These are phyloP conservation scores for Ceratina japonica DNA, from an alignment of 1,140 invertebrate species.

Conservation along the genomic window DNA sequence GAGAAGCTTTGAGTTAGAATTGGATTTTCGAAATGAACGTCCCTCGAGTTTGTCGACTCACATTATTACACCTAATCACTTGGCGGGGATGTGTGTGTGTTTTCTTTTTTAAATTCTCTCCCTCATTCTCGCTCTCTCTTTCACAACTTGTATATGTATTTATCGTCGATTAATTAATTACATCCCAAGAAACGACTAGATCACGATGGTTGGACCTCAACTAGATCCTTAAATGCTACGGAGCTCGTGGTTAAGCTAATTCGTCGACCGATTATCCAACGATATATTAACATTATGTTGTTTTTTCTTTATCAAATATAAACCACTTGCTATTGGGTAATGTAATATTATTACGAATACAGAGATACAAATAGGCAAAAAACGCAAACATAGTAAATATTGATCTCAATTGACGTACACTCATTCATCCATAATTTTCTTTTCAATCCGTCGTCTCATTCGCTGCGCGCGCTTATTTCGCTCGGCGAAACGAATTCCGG, in stretches of 20 bases:
- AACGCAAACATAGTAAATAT: slow-evolving; percentile 49
- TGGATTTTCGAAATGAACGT: background rate
- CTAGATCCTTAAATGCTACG: slow-evolving; percentile 75
- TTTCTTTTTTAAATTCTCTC: slow-evolving; percentile 21
- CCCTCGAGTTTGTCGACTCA: slow-evolving; percentile 17
- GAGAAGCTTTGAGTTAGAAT: no score
- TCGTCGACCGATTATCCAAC: slow-evolving; percentile 41
- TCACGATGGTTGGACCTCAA: slow-evolving; percentile 74
- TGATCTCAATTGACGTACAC: slow-evolving; percentile 44
- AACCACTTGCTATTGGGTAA: slow-evolving; percentile 51
- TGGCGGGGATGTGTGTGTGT: slow-evolving; percentile 1
- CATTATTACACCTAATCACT: slow-evolving; percentile 26
- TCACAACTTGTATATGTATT: slow-evolving; percentile 47
- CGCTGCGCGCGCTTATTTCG: background rate
- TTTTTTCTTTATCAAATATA: slow-evolving; percentile 56
- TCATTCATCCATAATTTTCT: slow-evolving; percentile 3
- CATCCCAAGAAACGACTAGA: slow-evolving; percentile 75
- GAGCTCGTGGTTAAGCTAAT: slow-evolving; percentile 62
- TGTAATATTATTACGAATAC: slow-evolving; percentile 54
- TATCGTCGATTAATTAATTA: slow-evolving; percentile 44
- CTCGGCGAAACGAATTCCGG: background rate
- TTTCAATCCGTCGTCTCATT: no score
- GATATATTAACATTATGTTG: slow-evolving; percentile 56
- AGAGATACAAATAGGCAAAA: slow-evolving; percentile 56
- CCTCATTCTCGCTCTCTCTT: slow-evolving; percentile 33